Evolutionary conservation across 2,113 vertebrate species (phyloP).

Genomic region (Phalacrocorax brasilianus): DNA sequence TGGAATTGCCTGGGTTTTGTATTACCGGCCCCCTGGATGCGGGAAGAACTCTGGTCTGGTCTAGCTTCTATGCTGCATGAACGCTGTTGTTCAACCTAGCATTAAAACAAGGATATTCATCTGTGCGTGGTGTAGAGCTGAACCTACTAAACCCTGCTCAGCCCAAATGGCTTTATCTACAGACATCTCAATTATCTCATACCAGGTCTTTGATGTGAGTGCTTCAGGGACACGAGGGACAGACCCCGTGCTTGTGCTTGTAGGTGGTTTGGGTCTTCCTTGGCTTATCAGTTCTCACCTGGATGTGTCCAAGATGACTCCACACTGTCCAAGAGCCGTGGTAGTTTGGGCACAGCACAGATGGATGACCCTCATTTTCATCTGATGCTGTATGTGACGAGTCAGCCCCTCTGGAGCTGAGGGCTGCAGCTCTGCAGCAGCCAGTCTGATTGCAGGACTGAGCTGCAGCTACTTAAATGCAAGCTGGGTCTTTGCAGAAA

Average conservation of each 20-base stretch:
- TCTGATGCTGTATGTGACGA: not conserved
- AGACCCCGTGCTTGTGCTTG: not conserved
- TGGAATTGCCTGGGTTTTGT: not conserved
- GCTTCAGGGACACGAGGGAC: not conserved
- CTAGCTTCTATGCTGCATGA: not conserved
- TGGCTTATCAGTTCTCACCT: not conserved
- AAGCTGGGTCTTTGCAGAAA: not conserved
- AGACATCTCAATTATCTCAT: not conserved
- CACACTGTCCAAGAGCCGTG: not conserved
- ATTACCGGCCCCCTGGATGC: not conserved
- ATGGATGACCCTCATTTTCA: not conserved
- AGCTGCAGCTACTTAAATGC: not conserved
- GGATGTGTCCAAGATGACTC: not conserved
- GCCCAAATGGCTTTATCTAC: not conserved
- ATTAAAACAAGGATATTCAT: not conserved
- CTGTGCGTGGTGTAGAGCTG: not conserved
- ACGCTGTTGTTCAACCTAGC: not conserved
- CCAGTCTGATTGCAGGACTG: not conserved
- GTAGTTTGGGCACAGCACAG: not conserved
- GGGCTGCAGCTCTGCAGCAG: not conserved
- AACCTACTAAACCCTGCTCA: not conserved
- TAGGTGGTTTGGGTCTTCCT: not conserved
- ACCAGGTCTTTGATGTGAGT: not conserved
- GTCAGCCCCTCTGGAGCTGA: not conserved
- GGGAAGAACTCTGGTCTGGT: not conserved